These are phyloP conservation scores for Anadara kagoshimensis DNA, from an alignment of 1,140 invertebrate species.

Conservation along the genomic window DNA sequence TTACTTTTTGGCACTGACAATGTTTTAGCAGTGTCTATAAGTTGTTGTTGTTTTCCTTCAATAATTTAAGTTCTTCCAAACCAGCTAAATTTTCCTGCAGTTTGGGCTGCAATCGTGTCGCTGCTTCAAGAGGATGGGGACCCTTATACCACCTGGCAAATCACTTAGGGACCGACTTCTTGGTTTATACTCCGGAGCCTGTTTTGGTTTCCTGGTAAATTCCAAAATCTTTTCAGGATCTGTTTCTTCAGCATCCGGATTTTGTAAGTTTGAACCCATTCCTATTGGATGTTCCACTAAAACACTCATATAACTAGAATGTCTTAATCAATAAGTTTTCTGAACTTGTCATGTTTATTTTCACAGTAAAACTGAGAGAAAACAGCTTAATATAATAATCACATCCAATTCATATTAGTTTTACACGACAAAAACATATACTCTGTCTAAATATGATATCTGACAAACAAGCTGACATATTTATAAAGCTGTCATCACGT, in stretches of 20 bases:
- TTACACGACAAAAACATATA: too few relatives aligned
- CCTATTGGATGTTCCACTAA: too few relatives aligned
- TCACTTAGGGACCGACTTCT: constrained; percentile 37
- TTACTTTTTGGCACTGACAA: neutral
- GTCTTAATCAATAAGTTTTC: too few relatives aligned
- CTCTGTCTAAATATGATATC: too few relatives aligned
- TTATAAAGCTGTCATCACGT: too few relatives aligned
- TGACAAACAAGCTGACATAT: too few relatives aligned
- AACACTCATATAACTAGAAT: too few relatives aligned
- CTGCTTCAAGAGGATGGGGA: constrained; percentile 31
- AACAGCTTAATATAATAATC: too few relatives aligned
- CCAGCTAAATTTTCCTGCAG: constrained; percentile 37
- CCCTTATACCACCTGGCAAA: constrained; percentile 39
- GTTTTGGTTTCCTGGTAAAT: constrained; percentile 28
- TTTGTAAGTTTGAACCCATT: too few relatives aligned
- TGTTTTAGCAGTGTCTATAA: constrained; percentile 30
- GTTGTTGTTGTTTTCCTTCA: constrained; percentile 36
- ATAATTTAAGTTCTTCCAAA: constrained; percentile 38
- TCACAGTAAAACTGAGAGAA: too few relatives aligned
- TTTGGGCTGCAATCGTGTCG: constrained; percentile 29
- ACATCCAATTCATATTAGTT: too few relatives aligned
- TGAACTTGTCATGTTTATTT: too few relatives aligned
- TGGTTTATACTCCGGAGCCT: constrained; percentile 18
- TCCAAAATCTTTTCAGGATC: constrained; percentile 23
- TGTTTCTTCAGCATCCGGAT: neutral